Conservation (phyloP, 2,113 vertebrate species). For the Balaeniceps rex region DNA sequence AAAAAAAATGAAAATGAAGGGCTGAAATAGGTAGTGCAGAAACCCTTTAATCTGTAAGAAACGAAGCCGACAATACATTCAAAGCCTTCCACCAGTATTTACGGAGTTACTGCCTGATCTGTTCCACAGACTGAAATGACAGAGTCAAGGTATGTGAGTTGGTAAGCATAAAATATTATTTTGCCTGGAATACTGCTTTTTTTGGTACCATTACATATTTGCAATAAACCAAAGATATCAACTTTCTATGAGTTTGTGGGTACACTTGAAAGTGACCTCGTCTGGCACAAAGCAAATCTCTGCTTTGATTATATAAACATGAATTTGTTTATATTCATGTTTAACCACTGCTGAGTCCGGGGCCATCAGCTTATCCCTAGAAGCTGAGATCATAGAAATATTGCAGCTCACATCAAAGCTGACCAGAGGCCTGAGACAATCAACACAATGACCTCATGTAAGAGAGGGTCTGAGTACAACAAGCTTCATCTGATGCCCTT, state of each 20-base stretch:
- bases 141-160: background rate
- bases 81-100: background rate
- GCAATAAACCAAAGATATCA: background rate
- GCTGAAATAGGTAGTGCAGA: background rate
- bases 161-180: background rate
- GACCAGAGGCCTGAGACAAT: slow-evolving; percentile 28
- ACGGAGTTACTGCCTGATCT: background rate
- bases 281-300: slow-evolving; percentile 2
- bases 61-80: background rate
- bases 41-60: background rate
- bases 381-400: slow-evolving; percentile 70
- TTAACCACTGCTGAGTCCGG: slow-evolving; percentile 48
- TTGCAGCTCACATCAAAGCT: slow-evolving; percentile 77
- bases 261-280: slow-evolving; percentile 32
- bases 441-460: slow-evolving; percentile 27
- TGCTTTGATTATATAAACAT: slow-evolving; percentile 41
- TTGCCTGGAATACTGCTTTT: background rate
- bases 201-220: background rate
- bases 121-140: background rate
- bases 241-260: background rate
- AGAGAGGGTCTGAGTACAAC: background rate
- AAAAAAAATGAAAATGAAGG: background rate
- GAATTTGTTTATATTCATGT: slow-evolving; percentile 13
- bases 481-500: background rate
- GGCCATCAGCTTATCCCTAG: slow-evolving; percentile 73